phyloP scores from a whole-genome alignment of 2,797 vertebrate species.

The Rousettus madagascariensis region DNA sequence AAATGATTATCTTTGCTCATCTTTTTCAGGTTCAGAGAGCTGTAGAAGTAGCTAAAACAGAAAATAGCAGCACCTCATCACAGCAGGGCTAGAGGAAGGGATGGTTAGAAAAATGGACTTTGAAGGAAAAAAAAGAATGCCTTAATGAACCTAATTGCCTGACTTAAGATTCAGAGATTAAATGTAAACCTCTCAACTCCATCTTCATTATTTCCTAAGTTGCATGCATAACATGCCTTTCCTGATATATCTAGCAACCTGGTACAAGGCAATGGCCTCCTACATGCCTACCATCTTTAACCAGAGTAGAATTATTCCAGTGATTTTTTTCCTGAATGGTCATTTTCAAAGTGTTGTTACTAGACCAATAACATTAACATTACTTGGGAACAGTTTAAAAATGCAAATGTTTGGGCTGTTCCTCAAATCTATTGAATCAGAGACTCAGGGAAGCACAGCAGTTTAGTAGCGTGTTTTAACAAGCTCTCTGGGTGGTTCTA shows the following conservation, averaged over 20 bases:
- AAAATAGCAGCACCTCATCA: not conserved
- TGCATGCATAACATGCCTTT: not conserved
- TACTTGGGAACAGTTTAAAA: not conserved
- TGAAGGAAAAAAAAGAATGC: not conserved
- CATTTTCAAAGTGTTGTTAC: not conserved
- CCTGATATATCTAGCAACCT: not conserved
- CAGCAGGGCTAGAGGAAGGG: not conserved
- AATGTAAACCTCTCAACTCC: not conserved
- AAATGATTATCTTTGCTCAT: constrained; percentile 55
- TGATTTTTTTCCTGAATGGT: not conserved
- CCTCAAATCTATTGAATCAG: not conserved
- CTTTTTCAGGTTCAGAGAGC: not conserved
- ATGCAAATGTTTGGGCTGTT: not conserved
- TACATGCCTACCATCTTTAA: not conserved
- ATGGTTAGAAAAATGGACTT: not conserved
- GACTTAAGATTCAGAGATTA: not conserved
- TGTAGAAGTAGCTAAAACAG: not conserved
- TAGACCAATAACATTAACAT: not conserved
- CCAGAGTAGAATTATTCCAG: not conserved
- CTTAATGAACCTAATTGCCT: not conserved
- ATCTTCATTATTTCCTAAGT: not conserved
- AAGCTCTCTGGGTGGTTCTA: not conserved
- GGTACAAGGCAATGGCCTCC: not conserved
- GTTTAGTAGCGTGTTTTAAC: not conserved
- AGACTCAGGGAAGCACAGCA: not conserved